Conservation (phyloP, 2,888 invertebrate species). For the Perdita meconis region DNA sequence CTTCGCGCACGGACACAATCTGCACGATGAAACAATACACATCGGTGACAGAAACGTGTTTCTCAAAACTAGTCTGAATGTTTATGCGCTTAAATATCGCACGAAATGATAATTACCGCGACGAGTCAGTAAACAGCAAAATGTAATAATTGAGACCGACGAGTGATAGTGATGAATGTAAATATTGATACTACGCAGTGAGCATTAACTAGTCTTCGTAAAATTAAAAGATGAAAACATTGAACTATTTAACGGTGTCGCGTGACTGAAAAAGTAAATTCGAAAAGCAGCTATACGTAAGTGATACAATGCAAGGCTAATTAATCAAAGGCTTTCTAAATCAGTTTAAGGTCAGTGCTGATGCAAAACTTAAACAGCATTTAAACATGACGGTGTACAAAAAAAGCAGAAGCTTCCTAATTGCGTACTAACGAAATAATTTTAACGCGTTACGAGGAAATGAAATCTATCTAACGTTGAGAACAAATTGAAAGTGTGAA, state of each 20-base stretch:
- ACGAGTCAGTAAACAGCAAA: constrained; percentile 19
- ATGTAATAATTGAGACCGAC: background rate
- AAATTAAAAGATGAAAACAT: background rate
- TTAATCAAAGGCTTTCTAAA: too few species aligned
- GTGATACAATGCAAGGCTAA: too few species aligned
- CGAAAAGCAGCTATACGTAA: background rate
- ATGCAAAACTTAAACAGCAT: background rate
- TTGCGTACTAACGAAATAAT: too few species aligned
- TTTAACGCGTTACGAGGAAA: background rate
- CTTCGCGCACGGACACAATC: constrained; percentile 6
- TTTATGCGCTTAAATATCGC: constrained; percentile 8
- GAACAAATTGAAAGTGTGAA: background rate
- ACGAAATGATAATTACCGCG: constrained; percentile 26
- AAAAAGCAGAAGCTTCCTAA: too few species aligned
- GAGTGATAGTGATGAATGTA: background rate
- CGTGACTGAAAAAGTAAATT: background rate
- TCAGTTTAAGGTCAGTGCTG: background rate
- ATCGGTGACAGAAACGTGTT: constrained; percentile 1
- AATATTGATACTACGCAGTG: background rate
- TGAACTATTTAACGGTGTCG: background rate
- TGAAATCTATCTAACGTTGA: background rate
- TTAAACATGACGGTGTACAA: background rate
- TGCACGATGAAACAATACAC: background rate
- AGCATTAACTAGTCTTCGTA: background rate
- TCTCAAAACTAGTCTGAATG: constrained; percentile 59